A percentile compares a stretch with the other conserved stretches of the same genome.
These are phyloP conservation scores for Fistularia commersonii DNA, from an alignment of 2,797 vertebrate genomes.

Conservation along the genomic window DNA sequence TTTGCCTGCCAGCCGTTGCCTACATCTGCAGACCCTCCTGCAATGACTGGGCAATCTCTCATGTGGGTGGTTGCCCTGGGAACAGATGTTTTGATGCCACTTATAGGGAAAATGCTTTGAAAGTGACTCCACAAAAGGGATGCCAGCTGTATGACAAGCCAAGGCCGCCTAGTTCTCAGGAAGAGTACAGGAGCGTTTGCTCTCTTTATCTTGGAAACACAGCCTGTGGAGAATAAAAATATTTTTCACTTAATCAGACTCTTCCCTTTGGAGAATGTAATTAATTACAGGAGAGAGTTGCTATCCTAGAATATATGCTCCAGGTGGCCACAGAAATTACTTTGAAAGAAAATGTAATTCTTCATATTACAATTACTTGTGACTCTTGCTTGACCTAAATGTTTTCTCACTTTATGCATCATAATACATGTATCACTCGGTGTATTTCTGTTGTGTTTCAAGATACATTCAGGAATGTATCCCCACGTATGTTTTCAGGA, in stretches of 20 bases:
- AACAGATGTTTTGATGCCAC: conserved; percentile 75
- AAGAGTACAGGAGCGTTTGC: conserved; percentile 39
- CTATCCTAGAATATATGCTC: conserved; percentile 42
- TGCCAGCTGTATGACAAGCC: conserved; percentile 64
- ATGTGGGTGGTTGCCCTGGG: conserved; percentile 54
- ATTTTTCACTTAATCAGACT: conserved; percentile 66
- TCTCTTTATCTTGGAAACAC: conserved; percentile 31
- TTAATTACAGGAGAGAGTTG: conserved; percentile 69
- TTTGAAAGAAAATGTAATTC: neutral
- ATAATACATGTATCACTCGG: too few relatives aligned
- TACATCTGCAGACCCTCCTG: conserved; percentile 61
- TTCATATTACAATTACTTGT: too few relatives aligned
- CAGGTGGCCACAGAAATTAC: conserved; percentile 40
- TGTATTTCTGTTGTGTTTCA: neutral
- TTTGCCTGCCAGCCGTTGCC: conserved; percentile 54
- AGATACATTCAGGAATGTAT: conserved; percentile 4
- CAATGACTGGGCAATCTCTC: conserved; percentile 38
- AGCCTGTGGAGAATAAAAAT: conserved; percentile 59
- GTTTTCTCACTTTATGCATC: too few relatives aligned
- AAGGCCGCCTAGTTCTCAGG: conserved; percentile 48
- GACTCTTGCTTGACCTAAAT: too few relatives aligned
- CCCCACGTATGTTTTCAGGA: neutral
- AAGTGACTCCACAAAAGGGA: conserved; percentile 64
- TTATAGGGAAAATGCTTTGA: conserved; percentile 59
- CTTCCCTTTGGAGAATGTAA: conserved; percentile 59